phyloP scores from a whole-genome alignment of 2,888 invertebrate species.

The Coelopa pilipes region DNA sequence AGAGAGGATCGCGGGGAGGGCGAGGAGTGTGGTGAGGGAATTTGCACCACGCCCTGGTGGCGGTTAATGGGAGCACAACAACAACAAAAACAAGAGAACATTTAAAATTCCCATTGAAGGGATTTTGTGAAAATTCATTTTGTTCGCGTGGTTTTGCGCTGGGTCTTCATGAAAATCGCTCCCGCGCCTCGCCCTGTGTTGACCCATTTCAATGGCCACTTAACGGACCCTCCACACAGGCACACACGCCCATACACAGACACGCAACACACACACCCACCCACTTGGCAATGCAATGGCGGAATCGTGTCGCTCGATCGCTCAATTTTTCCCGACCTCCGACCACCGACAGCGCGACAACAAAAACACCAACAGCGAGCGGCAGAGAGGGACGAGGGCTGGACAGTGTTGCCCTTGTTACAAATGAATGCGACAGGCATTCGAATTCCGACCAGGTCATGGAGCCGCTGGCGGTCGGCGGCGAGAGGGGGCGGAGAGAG shows the following conservation, averaged over 20 bases:
- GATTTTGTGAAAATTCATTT: not conserved
- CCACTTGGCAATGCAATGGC: not conserved
- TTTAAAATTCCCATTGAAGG: no score
- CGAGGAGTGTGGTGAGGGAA: constrained; percentile 10
- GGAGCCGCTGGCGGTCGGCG: constrained; percentile 1
- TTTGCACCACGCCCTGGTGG: constrained; percentile 6
- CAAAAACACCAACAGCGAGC: not conserved
- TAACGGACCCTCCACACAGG: constrained; percentile 29
- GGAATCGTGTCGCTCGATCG: no score
- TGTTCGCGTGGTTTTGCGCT: not conserved
- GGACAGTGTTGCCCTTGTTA: constrained; percentile 4
- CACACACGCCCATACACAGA: not conserved
- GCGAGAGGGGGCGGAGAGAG: constrained; percentile 1
- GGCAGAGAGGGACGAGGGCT: not conserved
- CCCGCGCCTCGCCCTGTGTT: not conserved
- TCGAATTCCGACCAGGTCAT: constrained; percentile 9
- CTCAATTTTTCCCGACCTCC: no score
- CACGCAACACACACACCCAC: not conserved
- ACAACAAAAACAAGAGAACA: no score
- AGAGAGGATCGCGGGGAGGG: no score
- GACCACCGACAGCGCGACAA: not conserved
- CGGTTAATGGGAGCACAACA: not conserved
- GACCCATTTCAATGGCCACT: constrained; percentile 20
- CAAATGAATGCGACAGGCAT: constrained; percentile 4
- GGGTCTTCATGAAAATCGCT: not conserved